Conservation (phyloP, 2,113 vertebrate genomes). For the Dromiciops gliroides region DNA sequence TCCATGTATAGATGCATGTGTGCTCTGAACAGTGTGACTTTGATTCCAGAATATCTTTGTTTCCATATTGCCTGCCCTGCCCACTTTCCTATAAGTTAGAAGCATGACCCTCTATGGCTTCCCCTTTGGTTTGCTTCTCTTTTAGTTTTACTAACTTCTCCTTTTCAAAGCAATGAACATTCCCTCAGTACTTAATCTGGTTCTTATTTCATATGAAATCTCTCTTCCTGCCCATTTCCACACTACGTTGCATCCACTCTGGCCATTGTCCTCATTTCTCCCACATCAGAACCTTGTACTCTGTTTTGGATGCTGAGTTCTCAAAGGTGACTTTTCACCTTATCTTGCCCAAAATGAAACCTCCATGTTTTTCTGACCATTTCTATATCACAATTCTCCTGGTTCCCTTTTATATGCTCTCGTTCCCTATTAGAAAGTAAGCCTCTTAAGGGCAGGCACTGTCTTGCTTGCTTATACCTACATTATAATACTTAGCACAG, state of each 20-base stretch:
- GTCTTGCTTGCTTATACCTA: neutral
- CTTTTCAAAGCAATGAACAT: neutral
- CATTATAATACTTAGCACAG: neutral
- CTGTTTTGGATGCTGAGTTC: neutral
- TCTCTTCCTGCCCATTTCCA: neutral
- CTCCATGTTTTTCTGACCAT: neutral
- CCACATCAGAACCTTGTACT: neutral
- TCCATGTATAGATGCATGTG: neutral
- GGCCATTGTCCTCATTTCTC: neutral
- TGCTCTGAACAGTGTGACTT: neutral
- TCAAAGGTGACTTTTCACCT: neutral
- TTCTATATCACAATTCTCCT: neutral
- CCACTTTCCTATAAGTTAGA: neutral
- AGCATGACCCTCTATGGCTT: neutral
- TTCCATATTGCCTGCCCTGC: neutral
- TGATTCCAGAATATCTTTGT: neutral
- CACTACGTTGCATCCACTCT: neutral
- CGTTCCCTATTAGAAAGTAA: neutral
- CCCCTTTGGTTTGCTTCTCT: neutral
- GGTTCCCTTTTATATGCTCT: neutral
- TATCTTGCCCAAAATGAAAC: neutral
- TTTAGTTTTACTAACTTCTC: neutral
- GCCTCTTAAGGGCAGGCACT: neutral
- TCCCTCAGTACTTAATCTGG: neutral
- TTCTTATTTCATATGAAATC: neutral